Evolutionary conservation across 1,140 invertebrate genomes (phyloP), one percentile per base, ranked within the genome.

Genomic region (Centruroides vittatus): DNA sequence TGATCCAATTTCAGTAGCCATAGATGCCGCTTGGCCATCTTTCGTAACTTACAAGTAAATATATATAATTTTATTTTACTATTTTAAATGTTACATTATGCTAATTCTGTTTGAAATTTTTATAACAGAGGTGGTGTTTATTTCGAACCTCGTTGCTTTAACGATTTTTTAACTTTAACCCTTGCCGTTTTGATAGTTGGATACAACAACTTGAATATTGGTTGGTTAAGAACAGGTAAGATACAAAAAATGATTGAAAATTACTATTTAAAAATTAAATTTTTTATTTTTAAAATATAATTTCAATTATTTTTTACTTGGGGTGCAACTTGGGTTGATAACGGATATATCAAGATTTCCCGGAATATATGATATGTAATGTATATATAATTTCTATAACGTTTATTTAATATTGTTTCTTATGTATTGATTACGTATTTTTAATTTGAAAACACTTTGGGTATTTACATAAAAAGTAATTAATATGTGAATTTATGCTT

Each of bases 291-390:
- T 23, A 23, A 23, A 23, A 23, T 23, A 23, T 23, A 23, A 23
- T 23, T 23, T 23, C 23, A 23, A 23, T 23, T 41, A 6, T 8
- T 6, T 41, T 41, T 6, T 68, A 71, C 68, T 75, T 89, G 62
- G 88, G 70, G 71, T 47, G 93, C 89, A 89, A 84, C 85, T 35
- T 96, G 92, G 92, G 92, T 93, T 35, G 78, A 84, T 36, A 68
- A 85, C 4, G 93, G 93, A 35, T 96, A 89, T 77, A 87, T 96
- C 67, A 84, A 85, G 75, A 95, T 97, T 83, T 78, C 85, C 4
- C 80, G 91, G 66, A 93, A 95, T n/a, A n/a, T n/a, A n/a, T n/a
- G n/a, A n/a, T n/a, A n/a, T n/a, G n/a, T n/a, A n/a, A n/a, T n/a
- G n/a, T n/a, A n/a, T n/a, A n/a, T n/a, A n/a, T n/a, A n/a, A n/a